Conservation (phyloP, 2,797 vertebrate species). For the Pelochelys cantorii region DNA sequence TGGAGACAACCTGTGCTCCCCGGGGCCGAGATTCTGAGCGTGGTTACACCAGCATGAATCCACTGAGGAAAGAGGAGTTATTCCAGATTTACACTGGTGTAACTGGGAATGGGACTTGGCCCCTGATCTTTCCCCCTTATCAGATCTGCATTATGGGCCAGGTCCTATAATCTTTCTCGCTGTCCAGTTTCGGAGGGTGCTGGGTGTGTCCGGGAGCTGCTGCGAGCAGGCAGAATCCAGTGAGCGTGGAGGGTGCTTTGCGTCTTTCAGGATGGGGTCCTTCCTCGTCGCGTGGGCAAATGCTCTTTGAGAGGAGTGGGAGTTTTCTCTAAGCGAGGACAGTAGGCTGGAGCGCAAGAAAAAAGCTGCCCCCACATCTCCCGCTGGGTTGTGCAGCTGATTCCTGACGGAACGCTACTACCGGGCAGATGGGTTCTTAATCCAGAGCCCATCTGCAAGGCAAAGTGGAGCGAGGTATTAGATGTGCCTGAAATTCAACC, state of each 20-base stretch:
- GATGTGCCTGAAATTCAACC: not conserved
- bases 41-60: not conserved
- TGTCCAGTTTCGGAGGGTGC: not conserved
- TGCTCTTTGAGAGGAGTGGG: not conserved
- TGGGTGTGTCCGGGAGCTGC: not conserved
- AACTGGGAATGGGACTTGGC: not conserved
- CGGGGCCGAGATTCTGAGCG: too few species aligned
- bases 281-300: accelerated
- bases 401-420: not conserved
- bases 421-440: too few species aligned
- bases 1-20: accelerated
- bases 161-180: not conserved
- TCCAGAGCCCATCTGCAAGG: accelerated
- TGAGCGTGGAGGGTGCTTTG: accelerated
- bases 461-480: accelerated
- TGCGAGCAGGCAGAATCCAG: accelerated
- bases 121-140: not conserved
- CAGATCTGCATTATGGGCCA: not conserved
- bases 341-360: not conserved
- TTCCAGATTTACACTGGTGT: not conserved
- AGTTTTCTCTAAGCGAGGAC: not conserved
- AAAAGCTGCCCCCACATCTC: not conserved
- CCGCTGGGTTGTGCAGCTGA: not conserved
- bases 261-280: not conserved
- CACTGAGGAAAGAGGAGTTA: not conserved